Evolutionary conservation across 1,140 invertebrate species (phyloP).

Genomic region (Conus betulinus): DNA sequence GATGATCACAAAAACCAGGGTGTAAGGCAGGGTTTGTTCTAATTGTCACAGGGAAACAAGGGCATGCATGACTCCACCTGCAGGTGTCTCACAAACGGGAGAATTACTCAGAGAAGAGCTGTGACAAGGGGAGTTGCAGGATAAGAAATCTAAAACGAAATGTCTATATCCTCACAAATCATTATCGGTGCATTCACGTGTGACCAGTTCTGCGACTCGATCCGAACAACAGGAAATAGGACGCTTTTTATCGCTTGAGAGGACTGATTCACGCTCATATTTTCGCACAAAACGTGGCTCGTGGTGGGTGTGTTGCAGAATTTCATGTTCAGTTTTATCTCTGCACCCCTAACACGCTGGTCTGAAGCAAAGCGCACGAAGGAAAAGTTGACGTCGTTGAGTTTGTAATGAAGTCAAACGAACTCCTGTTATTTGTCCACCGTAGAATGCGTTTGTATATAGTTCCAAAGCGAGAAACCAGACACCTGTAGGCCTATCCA

Average conservation of each 20-base stretch:
- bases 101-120: not conserved
- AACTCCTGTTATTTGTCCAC: not conserved
- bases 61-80: not conserved
- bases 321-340: not conserved
- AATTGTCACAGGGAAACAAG: constrained; percentile 12
- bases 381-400: not conserved
- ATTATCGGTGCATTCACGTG: not conserved
- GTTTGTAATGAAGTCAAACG: not conserved
- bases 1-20: constrained; percentile 7
- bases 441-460: not conserved
- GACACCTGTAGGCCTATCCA: not conserved
- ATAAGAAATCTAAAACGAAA: not conserved
- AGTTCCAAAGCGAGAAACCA: not conserved
- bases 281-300: not conserved
- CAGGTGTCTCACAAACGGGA: not conserved
- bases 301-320: not conserved
- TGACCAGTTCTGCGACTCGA: not conserved
- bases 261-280: not conserved
- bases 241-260: not conserved
- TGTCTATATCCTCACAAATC: not conserved
- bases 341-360: not conserved
- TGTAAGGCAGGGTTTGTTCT: not conserved
- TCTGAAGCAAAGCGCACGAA: not conserved
- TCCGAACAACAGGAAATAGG: not conserved
- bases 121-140: not conserved